Evolutionary conservation across 2,888 invertebrate species (phyloP).

Genomic region (Nomada lathburiana): DNA sequence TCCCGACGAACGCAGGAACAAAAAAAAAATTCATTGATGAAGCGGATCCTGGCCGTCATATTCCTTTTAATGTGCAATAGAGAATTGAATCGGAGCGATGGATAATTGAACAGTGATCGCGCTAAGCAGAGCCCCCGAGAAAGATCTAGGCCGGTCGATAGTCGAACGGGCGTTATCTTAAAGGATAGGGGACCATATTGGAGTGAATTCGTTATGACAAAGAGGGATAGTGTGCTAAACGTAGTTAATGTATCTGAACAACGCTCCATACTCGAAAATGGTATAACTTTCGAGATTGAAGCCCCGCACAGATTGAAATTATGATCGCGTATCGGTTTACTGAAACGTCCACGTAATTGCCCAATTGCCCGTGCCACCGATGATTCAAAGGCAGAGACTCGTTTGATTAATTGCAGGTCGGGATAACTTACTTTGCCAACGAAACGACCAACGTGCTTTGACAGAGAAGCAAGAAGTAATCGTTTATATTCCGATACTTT

Average conservation of each 20-base stretch:
- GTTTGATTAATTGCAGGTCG: neutral
- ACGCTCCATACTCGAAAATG: neutral
- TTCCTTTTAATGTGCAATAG: constrained; percentile 8
- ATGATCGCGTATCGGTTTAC: neutral
- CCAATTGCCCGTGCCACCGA: neutral
- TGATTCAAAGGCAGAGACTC: constrained; percentile 2
- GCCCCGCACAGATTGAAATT: neutral
- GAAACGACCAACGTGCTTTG: neutral
- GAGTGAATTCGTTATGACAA: constrained; percentile 4
- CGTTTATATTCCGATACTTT: neutral
- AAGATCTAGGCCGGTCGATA: constrained; percentile 68
- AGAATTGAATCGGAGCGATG: constrained; percentile 47
- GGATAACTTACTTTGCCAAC: neutral
- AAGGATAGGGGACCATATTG: constrained; percentile 12
- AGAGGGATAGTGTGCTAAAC: neutral
- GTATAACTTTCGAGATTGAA: neutral
- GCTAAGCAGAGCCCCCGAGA: constrained; percentile 48
- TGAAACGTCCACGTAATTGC: constrained; percentile 1
- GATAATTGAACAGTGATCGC: constrained; percentile 48
- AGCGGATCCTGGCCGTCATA: neutral
- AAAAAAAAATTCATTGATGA: too few species aligned
- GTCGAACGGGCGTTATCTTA: constrained; percentile 49
- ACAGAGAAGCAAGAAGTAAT: neutral
- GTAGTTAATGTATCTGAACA: constrained; percentile 1
- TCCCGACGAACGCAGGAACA: too few species aligned